These are phyloP conservation scores for Coecobrya sp. DNA, from an alignment of 2,888 invertebrate species.

Conservation along the genomic window DNA sequence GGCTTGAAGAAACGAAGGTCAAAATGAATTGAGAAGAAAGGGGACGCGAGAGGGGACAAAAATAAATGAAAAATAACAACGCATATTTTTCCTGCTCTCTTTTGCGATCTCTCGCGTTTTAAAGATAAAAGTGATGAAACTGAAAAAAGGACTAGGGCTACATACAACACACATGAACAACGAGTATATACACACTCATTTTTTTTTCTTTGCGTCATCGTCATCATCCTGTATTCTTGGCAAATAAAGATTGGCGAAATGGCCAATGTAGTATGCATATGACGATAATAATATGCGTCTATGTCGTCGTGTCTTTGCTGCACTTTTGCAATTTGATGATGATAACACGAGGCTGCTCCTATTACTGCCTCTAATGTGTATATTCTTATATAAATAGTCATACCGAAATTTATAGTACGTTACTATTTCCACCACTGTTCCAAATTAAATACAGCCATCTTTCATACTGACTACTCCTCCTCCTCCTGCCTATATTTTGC, in stretches of 20 bases:
- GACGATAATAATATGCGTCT: not conserved
- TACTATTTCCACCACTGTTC: not conserved
- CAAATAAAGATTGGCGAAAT: not conserved
- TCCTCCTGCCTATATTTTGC: constrained; percentile 10
- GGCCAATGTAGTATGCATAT: not conserved
- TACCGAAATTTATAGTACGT: not conserved
- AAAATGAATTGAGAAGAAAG: not conserved
- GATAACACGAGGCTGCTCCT: too few species aligned
- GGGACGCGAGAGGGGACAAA: too few species aligned
- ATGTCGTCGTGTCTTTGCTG: constrained; percentile 1
- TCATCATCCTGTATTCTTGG: not conserved
- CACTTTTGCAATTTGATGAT: constrained; percentile 20
- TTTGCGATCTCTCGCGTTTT: too few species aligned
- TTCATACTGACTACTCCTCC: constrained; percentile 2
- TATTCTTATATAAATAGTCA: not conserved
- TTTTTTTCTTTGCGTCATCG: not conserved
- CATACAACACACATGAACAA: not conserved
- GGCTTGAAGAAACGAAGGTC: constrained; percentile 2
- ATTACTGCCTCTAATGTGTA: not conserved
- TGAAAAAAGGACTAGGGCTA: too few species aligned
- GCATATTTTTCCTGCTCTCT: too few species aligned
- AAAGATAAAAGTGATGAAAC: too few species aligned
- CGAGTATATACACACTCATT: not conserved
- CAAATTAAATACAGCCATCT: constrained; percentile 41
- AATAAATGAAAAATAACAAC: too few species aligned